Conservation (phyloP, 2,113 vertebrate genomes). For the Leptosomus discolor region DNA sequence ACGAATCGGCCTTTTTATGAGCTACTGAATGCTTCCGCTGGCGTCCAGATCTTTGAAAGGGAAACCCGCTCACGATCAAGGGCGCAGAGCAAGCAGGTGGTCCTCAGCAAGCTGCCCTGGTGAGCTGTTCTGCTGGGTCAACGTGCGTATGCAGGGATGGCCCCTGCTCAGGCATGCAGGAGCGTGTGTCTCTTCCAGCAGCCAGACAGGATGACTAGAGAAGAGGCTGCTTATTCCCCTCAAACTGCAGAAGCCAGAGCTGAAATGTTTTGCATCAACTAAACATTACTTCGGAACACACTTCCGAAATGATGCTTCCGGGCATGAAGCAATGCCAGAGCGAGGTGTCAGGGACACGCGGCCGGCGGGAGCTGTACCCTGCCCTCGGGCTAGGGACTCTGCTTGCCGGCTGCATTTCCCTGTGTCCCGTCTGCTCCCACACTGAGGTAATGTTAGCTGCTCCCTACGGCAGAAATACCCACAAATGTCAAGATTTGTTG, state of each 20-base stretch:
- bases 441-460: background rate
- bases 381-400: background rate
- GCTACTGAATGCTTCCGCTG: background rate
- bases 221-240: background rate
- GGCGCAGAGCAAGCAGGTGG: background rate
- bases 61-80: background rate
- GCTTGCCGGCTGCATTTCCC: background rate
- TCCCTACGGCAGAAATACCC: background rate
- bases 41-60: background rate
- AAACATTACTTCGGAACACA: background rate
- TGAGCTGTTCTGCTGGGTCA: background rate
- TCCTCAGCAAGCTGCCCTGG: background rate
- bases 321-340: background rate
- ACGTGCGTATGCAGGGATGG: background rate
- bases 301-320: background rate
- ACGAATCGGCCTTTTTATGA: background rate
- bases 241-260: background rate
- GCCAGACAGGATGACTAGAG: background rate
- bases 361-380: background rate
- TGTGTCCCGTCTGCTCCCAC: background rate
- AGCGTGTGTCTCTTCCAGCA: background rate
- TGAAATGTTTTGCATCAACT: background rate
- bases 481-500: background rate
- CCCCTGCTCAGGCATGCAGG: background rate
- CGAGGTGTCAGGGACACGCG: background rate